Conservation (phyloP, 2,888 invertebrate genomes). For the Hyposoter didymator region DNA sequence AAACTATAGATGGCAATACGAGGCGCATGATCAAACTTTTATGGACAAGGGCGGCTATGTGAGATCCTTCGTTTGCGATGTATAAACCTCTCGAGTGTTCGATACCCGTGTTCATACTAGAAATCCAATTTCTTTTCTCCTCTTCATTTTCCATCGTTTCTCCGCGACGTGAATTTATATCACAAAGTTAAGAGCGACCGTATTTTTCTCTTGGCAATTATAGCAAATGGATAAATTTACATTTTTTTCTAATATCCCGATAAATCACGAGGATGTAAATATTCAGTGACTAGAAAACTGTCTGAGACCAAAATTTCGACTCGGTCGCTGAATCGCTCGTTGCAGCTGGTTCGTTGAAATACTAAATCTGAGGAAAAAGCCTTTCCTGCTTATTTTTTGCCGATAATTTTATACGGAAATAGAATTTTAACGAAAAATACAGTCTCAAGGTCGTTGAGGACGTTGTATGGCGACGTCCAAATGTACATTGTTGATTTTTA, state of each 20-base stretch:
- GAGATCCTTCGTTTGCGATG: slow-evolving; percentile 22
- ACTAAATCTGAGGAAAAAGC: too few species aligned
- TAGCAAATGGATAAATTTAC: neutral
- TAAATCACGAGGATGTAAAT: too few species aligned
- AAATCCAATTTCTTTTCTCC: slow-evolving; percentile 4
- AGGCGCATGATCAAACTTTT: slow-evolving; percentile 66
- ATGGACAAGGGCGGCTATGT: slow-evolving; percentile 58
- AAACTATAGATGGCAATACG: slow-evolving; percentile 56
- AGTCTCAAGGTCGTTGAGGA: too few species aligned
- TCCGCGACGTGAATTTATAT: neutral
- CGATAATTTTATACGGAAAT: too few species aligned
- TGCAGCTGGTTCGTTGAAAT: too few species aligned
- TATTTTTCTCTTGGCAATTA: neutral
- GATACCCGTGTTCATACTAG: neutral
- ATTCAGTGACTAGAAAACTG: too few species aligned
- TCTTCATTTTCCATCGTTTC: neutral
- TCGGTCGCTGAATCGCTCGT: too few species aligned
- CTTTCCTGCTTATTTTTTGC: too few species aligned
- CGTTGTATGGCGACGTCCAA: too few species aligned
- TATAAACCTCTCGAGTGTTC: slow-evolving; percentile 20
- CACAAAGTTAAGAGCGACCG: neutral
- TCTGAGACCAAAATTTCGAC: too few species aligned
- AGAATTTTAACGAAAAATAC: too few species aligned
- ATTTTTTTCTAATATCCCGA: neutral
- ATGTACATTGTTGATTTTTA: too few species aligned